Conservation (phyloP, 2,113 vertebrate genomes). For the Rattus rattus region DNA sequence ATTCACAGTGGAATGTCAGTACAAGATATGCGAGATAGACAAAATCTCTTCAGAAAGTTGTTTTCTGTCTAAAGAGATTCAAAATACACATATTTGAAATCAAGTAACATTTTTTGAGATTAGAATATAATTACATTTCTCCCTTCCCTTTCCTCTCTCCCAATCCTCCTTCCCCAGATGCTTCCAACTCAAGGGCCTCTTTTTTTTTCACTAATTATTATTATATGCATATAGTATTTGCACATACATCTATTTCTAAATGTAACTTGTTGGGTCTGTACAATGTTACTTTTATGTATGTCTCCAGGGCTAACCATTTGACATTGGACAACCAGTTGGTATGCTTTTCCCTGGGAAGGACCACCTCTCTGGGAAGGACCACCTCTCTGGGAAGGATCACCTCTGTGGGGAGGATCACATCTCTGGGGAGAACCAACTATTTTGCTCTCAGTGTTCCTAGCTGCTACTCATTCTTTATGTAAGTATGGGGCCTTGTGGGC, state of each 20-base stretch:
- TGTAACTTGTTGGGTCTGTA: background rate
- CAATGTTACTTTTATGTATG: background rate
- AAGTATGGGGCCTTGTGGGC: background rate
- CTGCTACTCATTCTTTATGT: background rate
- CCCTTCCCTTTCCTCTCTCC: background rate
- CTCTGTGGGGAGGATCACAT: background rate
- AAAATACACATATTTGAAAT: background rate
- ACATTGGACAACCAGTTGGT: background rate
- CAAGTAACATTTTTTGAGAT: background rate
- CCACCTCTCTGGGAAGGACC: background rate
- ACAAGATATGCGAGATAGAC: background rate
- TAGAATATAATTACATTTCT: background rate
- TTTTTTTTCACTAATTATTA: background rate
- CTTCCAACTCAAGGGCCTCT: background rate
- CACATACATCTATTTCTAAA: background rate
- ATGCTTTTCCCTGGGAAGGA: background rate
- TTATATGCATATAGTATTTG: background rate
- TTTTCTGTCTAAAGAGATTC: background rate
- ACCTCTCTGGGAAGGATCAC: background rate
- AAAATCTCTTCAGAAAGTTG: background rate
- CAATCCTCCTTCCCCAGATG: background rate
- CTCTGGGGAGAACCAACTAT: background rate
- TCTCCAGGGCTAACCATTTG: no score
- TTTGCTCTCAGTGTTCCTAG: background rate
- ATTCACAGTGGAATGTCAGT: background rate